Evolutionary conservation across 2,888 invertebrate species (phyloP).

Genomic region (Euplexia lucipara): DNA sequence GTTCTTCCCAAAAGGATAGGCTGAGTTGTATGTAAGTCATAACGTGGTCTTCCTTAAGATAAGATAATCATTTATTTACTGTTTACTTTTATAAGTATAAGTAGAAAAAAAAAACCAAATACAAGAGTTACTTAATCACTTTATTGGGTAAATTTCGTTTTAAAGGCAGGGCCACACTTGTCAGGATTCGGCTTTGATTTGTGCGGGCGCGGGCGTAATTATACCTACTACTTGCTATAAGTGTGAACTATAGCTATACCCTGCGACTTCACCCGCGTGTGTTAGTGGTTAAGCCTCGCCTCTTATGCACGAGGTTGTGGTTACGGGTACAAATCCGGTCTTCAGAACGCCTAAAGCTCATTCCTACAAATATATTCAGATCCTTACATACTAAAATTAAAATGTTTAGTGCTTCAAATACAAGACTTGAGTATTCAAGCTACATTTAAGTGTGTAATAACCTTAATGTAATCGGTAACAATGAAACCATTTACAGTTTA

Average conservation of each 20-base stretch:
- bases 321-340: no score
- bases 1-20: no score
- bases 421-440: conserved; percentile 15
- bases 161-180: conserved; percentile 11
- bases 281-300: no score
- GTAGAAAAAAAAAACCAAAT: no score
- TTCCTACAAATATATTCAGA: conserved; percentile 31
- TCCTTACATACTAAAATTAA: conserved; percentile 18
- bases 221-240: background rate
- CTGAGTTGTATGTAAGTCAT: no score
- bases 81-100: no score
- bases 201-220: conserved; percentile 9
- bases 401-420: conserved; percentile 28
- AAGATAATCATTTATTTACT: no score
- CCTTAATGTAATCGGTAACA: conserved; percentile 39
- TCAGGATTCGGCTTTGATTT: conserved; percentile 17
- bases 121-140: no score
- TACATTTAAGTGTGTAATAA: conserved; percentile 49
- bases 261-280: no score
- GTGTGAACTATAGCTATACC: no score
- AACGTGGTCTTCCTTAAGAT: no score
- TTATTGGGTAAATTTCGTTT: conserved; percentile 4
- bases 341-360: conserved; percentile 22
- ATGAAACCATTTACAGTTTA: conserved; percentile 39
- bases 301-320: no score